These are phyloP conservation scores for Presbytis comata DNA, from an alignment of 2,797 vertebrate species.

Conservation along the genomic window DNA sequence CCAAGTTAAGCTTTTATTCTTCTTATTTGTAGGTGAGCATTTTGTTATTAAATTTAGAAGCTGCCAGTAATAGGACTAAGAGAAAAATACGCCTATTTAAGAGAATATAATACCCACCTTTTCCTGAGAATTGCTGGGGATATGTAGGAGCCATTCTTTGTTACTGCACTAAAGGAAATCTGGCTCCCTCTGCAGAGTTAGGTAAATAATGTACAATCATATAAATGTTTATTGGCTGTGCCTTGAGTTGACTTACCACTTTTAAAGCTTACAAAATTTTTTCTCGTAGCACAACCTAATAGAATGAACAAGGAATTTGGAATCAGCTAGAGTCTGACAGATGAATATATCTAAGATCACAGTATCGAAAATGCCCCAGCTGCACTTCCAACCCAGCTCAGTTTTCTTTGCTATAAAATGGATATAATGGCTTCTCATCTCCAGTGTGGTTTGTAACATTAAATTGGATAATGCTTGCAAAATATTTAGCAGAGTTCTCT, in stretches of 20 bases:
- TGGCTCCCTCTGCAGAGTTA: not conserved
- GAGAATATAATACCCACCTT: not conserved
- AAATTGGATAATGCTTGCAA: not conserved
- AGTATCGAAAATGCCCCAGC: not conserved
- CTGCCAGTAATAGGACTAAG: constrained; percentile 49
- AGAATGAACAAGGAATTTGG: not conserved
- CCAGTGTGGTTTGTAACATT: not conserved
- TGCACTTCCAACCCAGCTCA: not conserved
- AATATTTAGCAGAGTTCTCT: constrained; percentile 7
- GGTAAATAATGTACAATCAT: not conserved
- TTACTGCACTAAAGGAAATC: not conserved
- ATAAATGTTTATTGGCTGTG: not conserved
- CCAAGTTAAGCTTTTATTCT: constrained; percentile 44
- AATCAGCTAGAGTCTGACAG: not conserved
- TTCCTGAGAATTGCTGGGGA: not conserved
- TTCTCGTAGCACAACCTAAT: not conserved
- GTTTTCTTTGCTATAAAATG: constrained; percentile 13
- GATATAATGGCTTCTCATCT: not conserved
- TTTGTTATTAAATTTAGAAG: constrained; percentile 62
- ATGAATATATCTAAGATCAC: not conserved
- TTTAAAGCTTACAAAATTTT: constrained; percentile 6
- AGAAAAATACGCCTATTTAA: not conserved
- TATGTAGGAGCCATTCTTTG: not conserved
- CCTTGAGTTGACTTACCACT: not conserved
- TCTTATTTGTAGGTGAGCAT: constrained; percentile 43